Conservation (phyloP, 2,888 invertebrate genomes). For the Alentia gelatinosa region DNA sequence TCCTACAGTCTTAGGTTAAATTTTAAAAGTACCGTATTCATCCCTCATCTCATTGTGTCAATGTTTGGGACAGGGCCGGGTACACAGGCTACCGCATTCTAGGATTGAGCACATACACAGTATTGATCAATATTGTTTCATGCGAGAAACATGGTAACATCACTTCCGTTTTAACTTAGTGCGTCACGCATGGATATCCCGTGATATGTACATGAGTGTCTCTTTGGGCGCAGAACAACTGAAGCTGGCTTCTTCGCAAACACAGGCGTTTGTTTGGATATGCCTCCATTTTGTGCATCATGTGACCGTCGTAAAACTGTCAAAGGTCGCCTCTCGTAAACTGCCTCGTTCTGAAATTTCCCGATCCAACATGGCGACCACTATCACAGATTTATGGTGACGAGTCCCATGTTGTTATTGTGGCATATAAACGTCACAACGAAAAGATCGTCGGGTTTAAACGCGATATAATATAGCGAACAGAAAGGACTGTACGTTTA, state of each 20-base stretch:
- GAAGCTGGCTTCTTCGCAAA: background rate
- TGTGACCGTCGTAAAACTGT: constrained; percentile 43
- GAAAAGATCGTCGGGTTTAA: background rate
- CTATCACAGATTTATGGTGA: constrained; percentile 50
- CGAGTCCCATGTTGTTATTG: constrained; percentile 7
- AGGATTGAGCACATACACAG: too few relatives aligned
- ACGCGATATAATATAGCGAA: background rate
- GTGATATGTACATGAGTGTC: too few relatives aligned
- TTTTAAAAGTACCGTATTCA: too few relatives aligned
- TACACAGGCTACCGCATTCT: too few relatives aligned
- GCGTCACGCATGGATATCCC: too few relatives aligned
- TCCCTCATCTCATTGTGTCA: too few relatives aligned
- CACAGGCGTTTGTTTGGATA: background rate
- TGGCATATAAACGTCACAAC: background rate
- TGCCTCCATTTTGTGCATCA: constrained; percentile 51
- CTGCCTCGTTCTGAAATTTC: constrained; percentile 51
- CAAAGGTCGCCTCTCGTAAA: constrained; percentile 37
- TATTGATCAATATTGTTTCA: too few relatives aligned
- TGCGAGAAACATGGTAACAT: too few relatives aligned
- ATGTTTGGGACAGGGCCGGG: too few relatives aligned
- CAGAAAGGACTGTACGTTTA: background rate
- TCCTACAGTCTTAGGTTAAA: too few relatives aligned
- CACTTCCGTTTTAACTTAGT: too few relatives aligned
- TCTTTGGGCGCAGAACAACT: too few relatives aligned
- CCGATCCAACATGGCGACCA: constrained; percentile 58